phyloP scores from a whole-genome alignment of 2,888 invertebrate genomes.

The Conchocele bisecta region DNA sequence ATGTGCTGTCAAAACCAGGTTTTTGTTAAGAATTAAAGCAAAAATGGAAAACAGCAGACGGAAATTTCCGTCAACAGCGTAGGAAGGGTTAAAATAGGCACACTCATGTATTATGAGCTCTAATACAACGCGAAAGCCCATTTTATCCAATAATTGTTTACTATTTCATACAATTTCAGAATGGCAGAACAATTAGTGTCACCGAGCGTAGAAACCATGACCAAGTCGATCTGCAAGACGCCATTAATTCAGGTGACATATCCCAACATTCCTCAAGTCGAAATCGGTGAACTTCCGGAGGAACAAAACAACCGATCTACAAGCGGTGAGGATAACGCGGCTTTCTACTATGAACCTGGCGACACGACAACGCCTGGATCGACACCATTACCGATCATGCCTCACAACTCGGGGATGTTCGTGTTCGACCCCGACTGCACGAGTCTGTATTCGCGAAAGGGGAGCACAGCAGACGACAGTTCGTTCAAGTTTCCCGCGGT shows the following conservation, averaged over 20 bases:
- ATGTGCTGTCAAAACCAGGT: too few species aligned
- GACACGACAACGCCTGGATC: slow-evolving; percentile 29
- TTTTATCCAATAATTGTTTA: too few species aligned
- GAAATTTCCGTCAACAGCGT: too few species aligned
- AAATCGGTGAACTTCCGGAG: neutral
- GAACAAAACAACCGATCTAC: slow-evolving; percentile 18
- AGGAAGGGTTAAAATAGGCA: too few species aligned
- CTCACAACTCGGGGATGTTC: slow-evolving; percentile 33
- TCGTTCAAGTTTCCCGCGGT: too few species aligned
- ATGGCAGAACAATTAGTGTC: too few species aligned
- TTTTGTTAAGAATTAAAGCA: too few species aligned
- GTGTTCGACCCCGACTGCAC: slow-evolving; percentile 44
- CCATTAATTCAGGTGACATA: slow-evolving; percentile 20
- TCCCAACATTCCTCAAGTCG: neutral
- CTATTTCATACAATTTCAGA: too few species aligned
- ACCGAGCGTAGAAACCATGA: too few species aligned
- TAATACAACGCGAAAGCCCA: too few species aligned
- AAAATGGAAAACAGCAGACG: too few species aligned
- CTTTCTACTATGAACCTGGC: slow-evolving; percentile 23
- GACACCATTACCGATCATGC: slow-evolving; percentile 12
- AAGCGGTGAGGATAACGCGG: slow-evolving; percentile 33
- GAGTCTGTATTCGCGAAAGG: slow-evolving; percentile 32
- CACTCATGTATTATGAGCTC: too few species aligned
- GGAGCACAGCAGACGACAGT: slow-evolving; percentile 20
- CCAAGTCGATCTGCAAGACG: neutral